Evolutionary conservation across 1,140 invertebrate genomes (phyloP), one percentile per base, ranked within the genome.

Genomic region (Euborellia annulipes): DNA sequence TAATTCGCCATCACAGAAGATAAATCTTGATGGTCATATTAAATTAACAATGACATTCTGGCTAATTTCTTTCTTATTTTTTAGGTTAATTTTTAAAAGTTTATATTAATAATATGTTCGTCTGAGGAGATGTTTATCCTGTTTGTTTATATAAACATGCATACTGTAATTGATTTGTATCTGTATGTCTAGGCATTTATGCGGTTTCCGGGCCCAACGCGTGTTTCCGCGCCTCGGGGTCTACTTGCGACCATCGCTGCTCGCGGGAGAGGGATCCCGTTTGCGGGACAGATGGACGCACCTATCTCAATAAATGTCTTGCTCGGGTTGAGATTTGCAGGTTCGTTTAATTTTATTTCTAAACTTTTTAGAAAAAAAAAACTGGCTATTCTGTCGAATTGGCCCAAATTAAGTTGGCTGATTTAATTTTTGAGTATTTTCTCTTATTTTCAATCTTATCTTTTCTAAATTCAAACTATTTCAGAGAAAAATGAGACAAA

Each of bases 221-320:
- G 1, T 87, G 83, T 54, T 69, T 52, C 62, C 75, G 67, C 65
- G 79, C 72, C 1, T 75, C 78, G 2, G 79, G 81, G 38, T 85
- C 82, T 48, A 80, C 78, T 55, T 86, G 86, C 58, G 73, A 76
- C 43, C 72, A 78, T 54, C 73, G 79, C 13, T 90, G 86, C 58
- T 74, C 77, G 2, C 74, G 76, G 2, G 85, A 88, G 56, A 76
- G 81, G 51, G 87, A 92, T 61, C 79, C 80, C 0, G 86, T 93
- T 9, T 95, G 91, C 58, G 90, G 85, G 1, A 88, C 83, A 0
- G 86, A 94, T 55, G 85, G 87, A 14, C 70, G 80, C 38, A 91
- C 87, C 0, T 94, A 94, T 57, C 66, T 86, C 9, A 95, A 94
- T 63, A 71, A 83, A 52, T 94, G 90, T 62, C 86, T 89, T 76